These are phyloP conservation scores for Philereme vetulata DNA, from an alignment of 2,888 invertebrate species.

Conservation along the genomic window DNA sequence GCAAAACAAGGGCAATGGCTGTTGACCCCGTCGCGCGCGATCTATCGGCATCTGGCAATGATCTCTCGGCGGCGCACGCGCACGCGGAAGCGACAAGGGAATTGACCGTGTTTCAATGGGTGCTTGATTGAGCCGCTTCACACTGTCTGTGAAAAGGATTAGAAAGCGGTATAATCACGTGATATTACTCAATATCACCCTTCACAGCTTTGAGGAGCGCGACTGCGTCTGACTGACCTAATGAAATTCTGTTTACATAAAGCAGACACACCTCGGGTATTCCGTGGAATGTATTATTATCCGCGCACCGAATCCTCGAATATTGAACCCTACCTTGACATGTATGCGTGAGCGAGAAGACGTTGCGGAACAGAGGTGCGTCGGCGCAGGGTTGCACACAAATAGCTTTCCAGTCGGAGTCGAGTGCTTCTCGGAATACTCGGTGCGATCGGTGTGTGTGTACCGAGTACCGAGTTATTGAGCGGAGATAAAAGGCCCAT, in stretches of 20 bases:
- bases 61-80: constrained; percentile 68
- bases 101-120: constrained; percentile 77
- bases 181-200: constrained; percentile 46
- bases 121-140: constrained; percentile 62
- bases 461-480: constrained; percentile 35
- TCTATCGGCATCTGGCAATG: constrained; percentile 82
- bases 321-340: constrained; percentile 84
- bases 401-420: constrained; percentile 74
- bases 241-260: constrained; percentile 69
- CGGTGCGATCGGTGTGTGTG: constrained; percentile 47
- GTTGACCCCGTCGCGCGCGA: constrained; percentile 80
- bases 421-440: constrained; percentile 73
- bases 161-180: constrained; percentile 59
- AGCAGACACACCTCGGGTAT: constrained; percentile 67
- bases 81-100: constrained; percentile 73
- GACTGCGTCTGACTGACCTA: constrained; percentile 65
- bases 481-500: constrained; percentile 44
- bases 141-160: constrained; percentile 60
- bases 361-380: constrained; percentile 70
- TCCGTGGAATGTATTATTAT: constrained; percentile 70
- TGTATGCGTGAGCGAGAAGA: constrained; percentile 75
- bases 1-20: constrained; percentile 82
- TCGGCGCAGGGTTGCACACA: constrained; percentile 75
- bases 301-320: constrained; percentile 75
- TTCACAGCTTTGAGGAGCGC: constrained; percentile 39